Percentiles rank a stretch among this genome's conserved stretches.
phyloP scores from a whole-genome alignment of 2,888 invertebrate species.

The Iselma pallidipennis region DNA sequence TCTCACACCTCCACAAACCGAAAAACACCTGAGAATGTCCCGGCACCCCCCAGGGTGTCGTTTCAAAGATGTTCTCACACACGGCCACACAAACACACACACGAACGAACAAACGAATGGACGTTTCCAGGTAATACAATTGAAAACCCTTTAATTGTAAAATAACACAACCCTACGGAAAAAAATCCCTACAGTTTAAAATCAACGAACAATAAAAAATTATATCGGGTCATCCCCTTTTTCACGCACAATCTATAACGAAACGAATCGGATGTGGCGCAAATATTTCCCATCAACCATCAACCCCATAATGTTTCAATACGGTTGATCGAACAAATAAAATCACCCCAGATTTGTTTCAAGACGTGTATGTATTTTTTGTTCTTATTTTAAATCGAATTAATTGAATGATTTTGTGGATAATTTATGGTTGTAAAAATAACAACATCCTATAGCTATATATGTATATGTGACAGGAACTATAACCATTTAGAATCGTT shows the following conservation, averaged over 20 bases:
- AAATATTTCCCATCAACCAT: slow-evolving; percentile 43
- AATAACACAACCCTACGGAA: slow-evolving; percentile 44
- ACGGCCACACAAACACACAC: not conserved
- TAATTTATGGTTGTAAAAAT: slow-evolving; percentile 36
- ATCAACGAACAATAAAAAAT: slow-evolving; percentile 38
- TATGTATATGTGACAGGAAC: slow-evolving; percentile 42
- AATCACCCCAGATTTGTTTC: slow-evolving; percentile 17
- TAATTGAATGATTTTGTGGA: slow-evolving; percentile 4
- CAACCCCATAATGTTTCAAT: slow-evolving; percentile 40
- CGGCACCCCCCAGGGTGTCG: slow-evolving; percentile 40
- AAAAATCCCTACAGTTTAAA: slow-evolving; percentile 43
- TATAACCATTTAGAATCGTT: slow-evolving; percentile 49
- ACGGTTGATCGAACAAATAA: slow-evolving; percentile 43
- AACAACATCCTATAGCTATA: slow-evolving; percentile 31
- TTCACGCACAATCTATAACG: slow-evolving; percentile 42
- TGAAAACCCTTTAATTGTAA: slow-evolving; percentile 46
- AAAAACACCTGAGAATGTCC: slow-evolving; percentile 50
- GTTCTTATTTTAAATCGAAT: not conserved
- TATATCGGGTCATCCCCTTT: slow-evolving; percentile 49
- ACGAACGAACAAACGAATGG: slow-evolving; percentile 12
- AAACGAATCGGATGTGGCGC: slow-evolving; percentile 39
- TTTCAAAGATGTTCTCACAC: slow-evolving; percentile 15
- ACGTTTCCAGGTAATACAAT: slow-evolving; percentile 22
- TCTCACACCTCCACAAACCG: slow-evolving; percentile 18
- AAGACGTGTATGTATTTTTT: not conserved